Percentiles rank a stretch among this genome's conserved stretches.
phyloP scores from a whole-genome alignment of 2,888 invertebrate genomes.

The Oligia fasciuncula region DNA sequence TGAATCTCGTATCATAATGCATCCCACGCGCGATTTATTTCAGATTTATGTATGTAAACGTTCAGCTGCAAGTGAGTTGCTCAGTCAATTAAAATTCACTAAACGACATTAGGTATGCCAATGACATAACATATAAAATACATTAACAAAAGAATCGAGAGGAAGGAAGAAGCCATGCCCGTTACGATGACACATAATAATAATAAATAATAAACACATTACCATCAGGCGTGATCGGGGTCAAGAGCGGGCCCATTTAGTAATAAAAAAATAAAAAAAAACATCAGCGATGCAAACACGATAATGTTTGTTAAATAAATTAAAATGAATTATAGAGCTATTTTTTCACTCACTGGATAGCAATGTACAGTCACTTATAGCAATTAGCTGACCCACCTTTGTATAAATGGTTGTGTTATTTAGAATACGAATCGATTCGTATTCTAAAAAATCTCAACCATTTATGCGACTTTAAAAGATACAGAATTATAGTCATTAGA shows the following conservation, averaged over 20 bases:
- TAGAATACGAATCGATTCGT: no score
- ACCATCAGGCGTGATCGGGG: no score
- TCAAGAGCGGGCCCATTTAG: no score
- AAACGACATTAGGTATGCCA: not conserved
- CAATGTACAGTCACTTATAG: not conserved
- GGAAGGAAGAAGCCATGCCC: slow-evolving; percentile 30
- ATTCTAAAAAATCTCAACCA: no score
- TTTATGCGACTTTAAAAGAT: no score
- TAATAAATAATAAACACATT: no score
- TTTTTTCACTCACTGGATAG: not conserved
- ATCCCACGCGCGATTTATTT: slow-evolving; percentile 32
- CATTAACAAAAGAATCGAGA: slow-evolving; percentile 32
- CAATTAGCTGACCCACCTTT: no score
- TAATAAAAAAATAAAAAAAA: no score
- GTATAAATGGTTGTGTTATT: no score
- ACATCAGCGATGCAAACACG: not conserved
- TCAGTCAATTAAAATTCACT: slow-evolving; percentile 25
- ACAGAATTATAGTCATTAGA: no score
- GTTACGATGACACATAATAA: slow-evolving; percentile 13
- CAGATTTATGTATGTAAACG: slow-evolving; percentile 19
- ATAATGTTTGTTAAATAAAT: slow-evolving; percentile 24
- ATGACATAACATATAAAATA: slow-evolving; percentile 26
- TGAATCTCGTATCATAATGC: slow-evolving; percentile 4
- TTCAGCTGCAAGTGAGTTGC: slow-evolving; percentile 1
- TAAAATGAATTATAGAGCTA: slow-evolving; percentile 6